A percentile compares a stretch with the other conserved stretches of the same genome.
Conservation (phyloP, 2,797 vertebrate genomes). For the Percopsis omiscomaycus region DNA sequence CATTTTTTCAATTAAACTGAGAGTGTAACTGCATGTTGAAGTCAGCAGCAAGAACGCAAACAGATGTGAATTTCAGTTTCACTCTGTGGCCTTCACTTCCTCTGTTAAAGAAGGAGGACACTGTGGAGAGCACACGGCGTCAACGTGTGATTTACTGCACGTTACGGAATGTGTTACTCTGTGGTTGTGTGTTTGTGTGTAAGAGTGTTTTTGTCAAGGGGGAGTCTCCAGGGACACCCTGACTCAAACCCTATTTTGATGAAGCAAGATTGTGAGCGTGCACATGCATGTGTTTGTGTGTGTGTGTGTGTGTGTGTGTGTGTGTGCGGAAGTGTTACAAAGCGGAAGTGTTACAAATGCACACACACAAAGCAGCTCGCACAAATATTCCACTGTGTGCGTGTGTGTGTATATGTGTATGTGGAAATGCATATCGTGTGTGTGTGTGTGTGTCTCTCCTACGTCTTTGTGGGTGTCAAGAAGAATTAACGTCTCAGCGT, state of each 20-base stretch:
- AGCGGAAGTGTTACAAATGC: neutral
- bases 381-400: neutral
- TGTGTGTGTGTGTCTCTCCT: slow-evolving; percentile 1
- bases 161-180: slow-evolving; percentile 58
- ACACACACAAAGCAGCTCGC: too few relatives aligned
- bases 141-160: slow-evolving; percentile 52
- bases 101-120: slow-evolving; percentile 73
- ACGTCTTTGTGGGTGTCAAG: neutral
- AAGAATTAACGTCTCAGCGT: too few relatives aligned
- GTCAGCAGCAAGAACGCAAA: slow-evolving; percentile 16
- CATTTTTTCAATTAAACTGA: too few relatives aligned
- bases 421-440: slow-evolving; percentile 21
- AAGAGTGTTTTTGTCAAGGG: slow-evolving; percentile 56
- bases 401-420: neutral
- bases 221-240: slow-evolving; percentile 81
- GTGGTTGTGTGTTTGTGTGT: slow-evolving; percentile 49
- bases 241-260: neutral
- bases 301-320: slow-evolving; percentile 7
- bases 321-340: neutral
- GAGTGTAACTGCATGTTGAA: neutral
- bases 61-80: slow-evolving; percentile 70
- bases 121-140: slow-evolving; percentile 50
- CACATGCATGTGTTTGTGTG: slow-evolving; percentile 17
- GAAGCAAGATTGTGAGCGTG: slow-evolving; percentile 12
- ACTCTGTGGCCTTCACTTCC: slow-evolving; percentile 69